Evolutionary conservation across 2,797 vertebrate species (phyloP).

Genomic region (Sebastes minor): DNA sequence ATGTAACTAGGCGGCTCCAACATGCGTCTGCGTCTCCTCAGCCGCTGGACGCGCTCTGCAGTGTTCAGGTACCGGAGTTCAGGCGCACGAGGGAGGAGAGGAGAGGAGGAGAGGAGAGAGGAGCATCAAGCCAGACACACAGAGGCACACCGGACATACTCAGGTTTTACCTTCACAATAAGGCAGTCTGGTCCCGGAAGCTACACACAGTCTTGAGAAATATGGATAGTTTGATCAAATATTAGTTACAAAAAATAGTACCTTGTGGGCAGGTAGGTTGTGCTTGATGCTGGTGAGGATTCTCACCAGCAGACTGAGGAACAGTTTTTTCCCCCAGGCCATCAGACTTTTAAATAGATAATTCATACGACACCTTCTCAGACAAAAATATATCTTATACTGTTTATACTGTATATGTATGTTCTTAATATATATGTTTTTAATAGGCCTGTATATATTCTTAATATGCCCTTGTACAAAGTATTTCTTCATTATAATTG

Average conservation of each 20-base stretch:
- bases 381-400: too few species aligned
- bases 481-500: too few species aligned
- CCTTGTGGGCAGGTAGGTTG: not conserved
- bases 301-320: too few species aligned
- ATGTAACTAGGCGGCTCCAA: slow-evolving; percentile 16
- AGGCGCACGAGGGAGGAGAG: slow-evolving; percentile 65
- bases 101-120: slow-evolving; percentile 46
- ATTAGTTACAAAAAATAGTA: not conserved
- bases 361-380: too few species aligned
- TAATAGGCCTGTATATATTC: too few species aligned
- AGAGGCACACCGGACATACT: slow-evolving; percentile 11
- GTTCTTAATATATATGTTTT: too few species aligned
- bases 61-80: slow-evolving; percentile 73
- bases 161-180: slow-evolving; percentile 61
- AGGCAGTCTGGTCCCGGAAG: slow-evolving; percentile 38
- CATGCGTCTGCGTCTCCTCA: slow-evolving; percentile 52
- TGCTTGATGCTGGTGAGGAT: not conserved
- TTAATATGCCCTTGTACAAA: too few species aligned
- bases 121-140: slow-evolving; percentile 52
- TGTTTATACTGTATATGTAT: too few species aligned
- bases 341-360: too few species aligned
- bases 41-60: slow-evolving; percentile 68
- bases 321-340: too few species aligned
- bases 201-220: not conserved
- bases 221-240: not conserved